These are phyloP conservation scores for Dreissena rostriformis DNA, from an alignment of 1,140 invertebrate genomes.

Conservation along the genomic window DNA sequence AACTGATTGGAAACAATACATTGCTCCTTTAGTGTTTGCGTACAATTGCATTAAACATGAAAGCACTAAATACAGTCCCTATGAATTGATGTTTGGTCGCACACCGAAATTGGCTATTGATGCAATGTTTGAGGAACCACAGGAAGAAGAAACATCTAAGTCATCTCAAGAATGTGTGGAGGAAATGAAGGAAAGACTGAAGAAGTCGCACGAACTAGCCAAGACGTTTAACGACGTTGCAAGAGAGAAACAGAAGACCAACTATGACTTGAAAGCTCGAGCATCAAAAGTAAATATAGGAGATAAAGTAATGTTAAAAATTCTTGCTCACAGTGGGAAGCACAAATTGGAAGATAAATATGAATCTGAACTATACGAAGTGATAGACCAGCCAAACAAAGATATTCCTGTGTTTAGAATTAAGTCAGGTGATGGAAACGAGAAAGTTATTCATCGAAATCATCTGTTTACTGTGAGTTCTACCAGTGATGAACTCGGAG, in stretches of 20 bases:
- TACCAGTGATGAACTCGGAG: neutral
- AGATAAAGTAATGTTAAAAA: conserved; percentile 26
- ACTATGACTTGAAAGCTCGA: neutral
- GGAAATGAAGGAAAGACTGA: neutral
- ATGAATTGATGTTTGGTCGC: conserved; percentile 34
- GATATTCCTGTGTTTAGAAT: conserved; percentile 24
- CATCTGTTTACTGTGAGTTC: neutral
- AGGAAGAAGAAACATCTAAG: neutral
- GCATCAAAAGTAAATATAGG: conserved; percentile 1
- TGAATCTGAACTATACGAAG: conserved; percentile 5
- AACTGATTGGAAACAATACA: conserved; percentile 14
- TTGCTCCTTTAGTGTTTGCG: conserved; percentile 19
- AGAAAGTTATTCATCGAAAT: conserved; percentile 4
- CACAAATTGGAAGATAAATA: neutral
- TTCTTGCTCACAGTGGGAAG: conserved; percentile 3
- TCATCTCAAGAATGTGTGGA: neutral
- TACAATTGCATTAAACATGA: conserved; percentile 30
- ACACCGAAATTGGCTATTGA: conserved; percentile 3
- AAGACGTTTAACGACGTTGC: neutral
- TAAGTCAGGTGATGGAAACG: neutral
- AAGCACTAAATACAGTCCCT: conserved; percentile 7
- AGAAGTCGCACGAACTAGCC: neutral
- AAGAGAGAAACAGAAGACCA: conserved; percentile 10
- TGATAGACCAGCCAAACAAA: conserved; percentile 22
- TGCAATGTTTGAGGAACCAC: neutral